A percentile compares a stretch with the other conserved stretches of the same genome.
Evolutionary conservation across 2,888 invertebrate genomes (phyloP).

Genomic region (Ceramica pisi): DNA sequence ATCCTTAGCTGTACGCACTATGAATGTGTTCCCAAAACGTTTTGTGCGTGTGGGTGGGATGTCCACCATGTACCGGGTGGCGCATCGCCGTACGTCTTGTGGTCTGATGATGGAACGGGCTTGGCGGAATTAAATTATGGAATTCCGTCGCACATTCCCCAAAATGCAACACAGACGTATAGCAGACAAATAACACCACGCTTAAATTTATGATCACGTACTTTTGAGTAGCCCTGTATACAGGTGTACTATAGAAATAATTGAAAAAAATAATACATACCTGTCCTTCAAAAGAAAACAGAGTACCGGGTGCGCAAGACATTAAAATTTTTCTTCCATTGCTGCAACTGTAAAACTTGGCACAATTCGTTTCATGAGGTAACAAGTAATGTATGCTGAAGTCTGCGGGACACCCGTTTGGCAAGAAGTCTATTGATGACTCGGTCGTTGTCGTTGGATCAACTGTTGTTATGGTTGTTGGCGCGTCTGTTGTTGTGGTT

Average conservation of each 20-base stretch:
- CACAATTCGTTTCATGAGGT: constrained; percentile 61
- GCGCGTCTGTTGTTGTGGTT: constrained; percentile 6
- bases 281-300: constrained; percentile 32
- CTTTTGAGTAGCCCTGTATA: no score
- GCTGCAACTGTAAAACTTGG: constrained; percentile 64
- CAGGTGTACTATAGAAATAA: background rate
- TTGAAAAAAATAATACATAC: background rate
- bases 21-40: no score
- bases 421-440: constrained; percentile 30
- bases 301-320: constrained; percentile 45
- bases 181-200: no score
- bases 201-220: no score
- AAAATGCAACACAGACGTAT: no score
- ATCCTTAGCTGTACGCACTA: no score
- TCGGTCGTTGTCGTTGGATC: constrained; percentile 14
- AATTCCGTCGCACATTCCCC: no score
- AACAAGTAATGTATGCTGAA: constrained; percentile 46
- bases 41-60: no score
- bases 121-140: no score
- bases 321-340: constrained; percentile 48
- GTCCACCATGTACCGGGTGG: no score
- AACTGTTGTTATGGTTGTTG: constrained; percentile 13
- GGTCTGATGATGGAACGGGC: no score
- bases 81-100: no score
- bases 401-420: constrained; percentile 61